These are phyloP conservation scores for Philereme transversata DNA, from an alignment of 2,888 invertebrate genomes.

Conservation along the genomic window DNA sequence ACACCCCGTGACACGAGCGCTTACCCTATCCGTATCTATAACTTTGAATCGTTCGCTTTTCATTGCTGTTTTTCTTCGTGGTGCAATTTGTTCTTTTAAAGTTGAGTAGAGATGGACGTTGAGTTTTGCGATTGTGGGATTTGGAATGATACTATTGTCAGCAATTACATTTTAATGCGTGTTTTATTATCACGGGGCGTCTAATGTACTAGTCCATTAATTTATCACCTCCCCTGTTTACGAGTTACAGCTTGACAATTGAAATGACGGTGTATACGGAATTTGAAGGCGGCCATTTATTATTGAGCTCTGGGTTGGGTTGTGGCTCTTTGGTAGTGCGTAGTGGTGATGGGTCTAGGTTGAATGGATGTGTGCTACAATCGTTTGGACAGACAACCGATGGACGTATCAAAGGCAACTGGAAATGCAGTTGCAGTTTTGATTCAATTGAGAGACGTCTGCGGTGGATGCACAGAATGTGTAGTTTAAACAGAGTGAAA, in stretches of 20 bases:
- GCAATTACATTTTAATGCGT: slow-evolving; percentile 81
- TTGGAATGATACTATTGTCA: slow-evolving; percentile 55
- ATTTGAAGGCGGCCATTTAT: slow-evolving; percentile 60
- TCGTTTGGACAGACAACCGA: slow-evolving; percentile 81
- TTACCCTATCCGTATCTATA: slow-evolving; percentile 49
- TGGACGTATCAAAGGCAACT: slow-evolving; percentile 82
- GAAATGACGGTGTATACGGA: slow-evolving; percentile 74
- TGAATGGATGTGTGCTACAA: slow-evolving; percentile 64
- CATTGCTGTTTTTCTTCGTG: slow-evolving; percentile 53
- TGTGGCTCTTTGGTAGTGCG: slow-evolving; percentile 42
- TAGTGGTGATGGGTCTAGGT: slow-evolving; percentile 54
- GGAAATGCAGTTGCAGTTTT: slow-evolving; percentile 80
- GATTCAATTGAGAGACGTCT: slow-evolving; percentile 80
- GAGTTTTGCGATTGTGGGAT: slow-evolving; percentile 17
- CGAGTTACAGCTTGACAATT: slow-evolving; percentile 78
- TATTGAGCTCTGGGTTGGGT: slow-evolving; percentile 49
- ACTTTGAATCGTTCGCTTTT: slow-evolving; percentile 43
- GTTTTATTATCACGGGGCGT: slow-evolving; percentile 79
- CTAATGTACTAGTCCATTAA: slow-evolving; percentile 81
- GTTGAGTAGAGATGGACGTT: slow-evolving; percentile 47
- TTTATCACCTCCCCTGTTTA: slow-evolving; percentile 81
- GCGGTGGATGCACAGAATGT: slow-evolving; percentile 52
- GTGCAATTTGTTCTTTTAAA: background rate
- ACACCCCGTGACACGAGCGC: slow-evolving; percentile 61
- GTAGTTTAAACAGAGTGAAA: slow-evolving; percentile 2